A percentile compares a stretch with the other conserved stretches of the same genome.
These are phyloP conservation scores for Epinotia ramella DNA, from an alignment of 2,888 invertebrate species.

Conservation along the genomic window DNA sequence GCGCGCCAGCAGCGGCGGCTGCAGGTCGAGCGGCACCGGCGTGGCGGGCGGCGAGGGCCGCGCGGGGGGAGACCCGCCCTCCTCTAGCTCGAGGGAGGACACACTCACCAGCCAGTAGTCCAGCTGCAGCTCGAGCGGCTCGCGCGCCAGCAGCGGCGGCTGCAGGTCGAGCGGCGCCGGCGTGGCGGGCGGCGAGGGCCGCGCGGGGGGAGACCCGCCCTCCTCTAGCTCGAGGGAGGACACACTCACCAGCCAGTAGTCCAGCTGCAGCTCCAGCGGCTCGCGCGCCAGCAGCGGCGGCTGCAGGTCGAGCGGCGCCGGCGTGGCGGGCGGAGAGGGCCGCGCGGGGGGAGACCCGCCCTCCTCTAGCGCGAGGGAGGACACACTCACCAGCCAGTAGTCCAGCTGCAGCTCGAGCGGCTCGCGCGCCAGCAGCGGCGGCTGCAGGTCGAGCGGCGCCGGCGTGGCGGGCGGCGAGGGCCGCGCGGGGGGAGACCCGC, in stretches of 20 bases:
- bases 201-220: slow-evolving; percentile 79
- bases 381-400: slow-evolving; percentile 90
- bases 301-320: slow-evolving; percentile 71
- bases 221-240: slow-evolving; percentile 92
- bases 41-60: slow-evolving; percentile 82
- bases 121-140: slow-evolving; percentile 68
- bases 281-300: slow-evolving; percentile 51
- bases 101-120: slow-evolving; percentile 92
- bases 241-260: slow-evolving; percentile 91
- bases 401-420: slow-evolving; percentile 83
- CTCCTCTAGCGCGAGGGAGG: slow-evolving; percentile 92
- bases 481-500: slow-evolving; percentile 77
- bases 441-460: slow-evolving; percentile 69
- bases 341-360: slow-evolving; percentile 79
- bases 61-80: slow-evolving; percentile 82
- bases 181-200: slow-evolving; percentile 81
- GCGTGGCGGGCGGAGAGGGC: slow-evolving; percentile 81
- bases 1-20: slow-evolving; percentile 52
- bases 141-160: slow-evolving; percentile 51
- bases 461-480: slow-evolving; percentile 82
- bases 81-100: slow-evolving; percentile 91
- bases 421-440: slow-evolving; percentile 50
- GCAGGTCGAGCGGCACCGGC: slow-evolving; percentile 72
- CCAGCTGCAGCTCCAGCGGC: slow-evolving; percentile 78
- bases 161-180: slow-evolving; percentile 72